These are phyloP conservation scores for Dynastes maya DNA, from an alignment of 2,888 invertebrate species.

Conservation along the genomic window DNA sequence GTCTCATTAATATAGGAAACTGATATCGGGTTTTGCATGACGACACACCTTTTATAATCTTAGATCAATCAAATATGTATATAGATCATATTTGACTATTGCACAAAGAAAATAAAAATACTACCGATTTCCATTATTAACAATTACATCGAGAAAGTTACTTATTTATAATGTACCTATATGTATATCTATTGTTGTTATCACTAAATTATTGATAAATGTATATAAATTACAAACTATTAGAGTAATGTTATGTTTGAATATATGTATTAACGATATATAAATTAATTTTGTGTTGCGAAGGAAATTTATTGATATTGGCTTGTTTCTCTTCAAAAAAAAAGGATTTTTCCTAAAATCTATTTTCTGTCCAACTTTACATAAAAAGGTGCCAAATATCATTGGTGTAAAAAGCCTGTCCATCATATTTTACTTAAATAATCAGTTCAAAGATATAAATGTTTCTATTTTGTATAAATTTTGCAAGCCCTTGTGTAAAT, in stretches of 20 bases:
- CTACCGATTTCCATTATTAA: slow-evolving; percentile 12
- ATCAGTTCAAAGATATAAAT: slow-evolving; percentile 17
- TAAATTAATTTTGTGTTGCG: slow-evolving; percentile 19
- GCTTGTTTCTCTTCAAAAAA: slow-evolving; percentile 5
- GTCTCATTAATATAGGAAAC: slow-evolving; percentile 44
- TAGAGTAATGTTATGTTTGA: slow-evolving; percentile 31
- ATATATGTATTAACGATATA: slow-evolving; percentile 5
- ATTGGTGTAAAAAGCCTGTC: slow-evolving; percentile 18
- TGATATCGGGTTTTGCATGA: slow-evolving; percentile 41
- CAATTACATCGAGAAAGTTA: slow-evolving; percentile 20
- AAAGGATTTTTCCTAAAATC: not conserved
- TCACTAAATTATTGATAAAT: slow-evolving; percentile 15
- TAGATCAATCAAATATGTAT: not conserved
- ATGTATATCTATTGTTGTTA: slow-evolving; percentile 25
- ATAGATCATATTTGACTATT: slow-evolving; percentile 23
- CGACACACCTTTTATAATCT: slow-evolving; percentile 23
- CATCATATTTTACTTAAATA: not conserved
- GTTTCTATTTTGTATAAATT: slow-evolving; percentile 40
- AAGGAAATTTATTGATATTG: slow-evolving; percentile 29
- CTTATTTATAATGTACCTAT: slow-evolving; percentile 2
- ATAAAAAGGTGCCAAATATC: slow-evolving; percentile 29
- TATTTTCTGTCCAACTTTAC: not conserved
- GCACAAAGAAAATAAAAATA: slow-evolving; percentile 26
- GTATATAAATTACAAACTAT: slow-evolving; percentile 18
- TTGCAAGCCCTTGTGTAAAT: slow-evolving; percentile 22